Evolutionary conservation across 1,140 invertebrate species (phyloP).

Genomic region (Spodoptera frugiperda): DNA sequence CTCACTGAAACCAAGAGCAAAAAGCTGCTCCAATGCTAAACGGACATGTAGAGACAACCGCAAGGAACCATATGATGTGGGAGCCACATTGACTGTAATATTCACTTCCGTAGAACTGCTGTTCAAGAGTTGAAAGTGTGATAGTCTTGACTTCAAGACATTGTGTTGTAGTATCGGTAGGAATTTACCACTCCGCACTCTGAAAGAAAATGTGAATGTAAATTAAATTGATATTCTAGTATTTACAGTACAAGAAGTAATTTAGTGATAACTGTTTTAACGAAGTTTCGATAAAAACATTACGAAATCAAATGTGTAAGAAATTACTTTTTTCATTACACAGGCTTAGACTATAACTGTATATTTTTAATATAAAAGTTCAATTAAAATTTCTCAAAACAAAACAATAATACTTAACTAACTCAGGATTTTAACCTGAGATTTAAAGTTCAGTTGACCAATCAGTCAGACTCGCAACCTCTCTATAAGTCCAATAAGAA

Average conservation of each 20-base stretch:
- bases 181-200: constrained; percentile 90
- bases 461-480: too few relatives aligned
- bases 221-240: constrained; percentile 42
- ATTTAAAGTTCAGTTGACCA: too few relatives aligned
- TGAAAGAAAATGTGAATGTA: constrained; percentile 61
- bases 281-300: too few relatives aligned
- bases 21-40: constrained; percentile 91
- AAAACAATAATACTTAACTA: too few relatives aligned
- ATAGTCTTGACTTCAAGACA: constrained; percentile 91
- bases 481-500: too few relatives aligned
- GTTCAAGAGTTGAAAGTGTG: constrained; percentile 90
- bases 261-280: too few relatives aligned
- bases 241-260: constrained; percentile 14
- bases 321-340: too few relatives aligned
- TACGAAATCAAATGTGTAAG: too few relatives aligned
- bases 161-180: constrained; percentile 94
- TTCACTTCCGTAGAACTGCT: constrained; percentile 87
- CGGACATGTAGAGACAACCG: constrained; percentile 93
- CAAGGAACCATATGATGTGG: constrained; percentile 90
- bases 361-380: too few relatives aligned
- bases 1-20: constrained; percentile 93
- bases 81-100: constrained; percentile 87
- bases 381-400: too few relatives aligned
- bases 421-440: too few relatives aligned
- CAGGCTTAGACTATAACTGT: too few relatives aligned